Conservation (phyloP, 1,140 invertebrate species). For the Bombus balteatus region DNA sequence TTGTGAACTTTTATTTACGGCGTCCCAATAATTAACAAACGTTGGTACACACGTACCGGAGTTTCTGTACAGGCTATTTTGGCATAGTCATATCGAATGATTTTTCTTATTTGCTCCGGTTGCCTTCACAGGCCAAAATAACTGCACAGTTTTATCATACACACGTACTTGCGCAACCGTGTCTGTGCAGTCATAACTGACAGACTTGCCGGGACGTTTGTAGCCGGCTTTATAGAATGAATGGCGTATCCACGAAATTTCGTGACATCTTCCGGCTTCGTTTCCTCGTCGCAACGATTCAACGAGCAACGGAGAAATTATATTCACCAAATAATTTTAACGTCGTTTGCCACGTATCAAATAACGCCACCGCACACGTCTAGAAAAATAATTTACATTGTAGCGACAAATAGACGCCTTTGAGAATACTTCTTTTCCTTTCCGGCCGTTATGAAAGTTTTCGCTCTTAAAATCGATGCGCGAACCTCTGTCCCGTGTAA, state of each 20-base stretch:
- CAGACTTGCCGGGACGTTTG: neutral
- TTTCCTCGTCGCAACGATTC: too few relatives aligned
- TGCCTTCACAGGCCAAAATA: neutral
- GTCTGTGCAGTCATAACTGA: neutral
- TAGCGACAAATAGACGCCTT: neutral
- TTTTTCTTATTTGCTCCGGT: constrained; percentile 1
- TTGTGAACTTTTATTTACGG: too few relatives aligned
- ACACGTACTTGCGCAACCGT: neutral
- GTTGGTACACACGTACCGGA: too few relatives aligned
- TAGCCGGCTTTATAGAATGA: too few relatives aligned
- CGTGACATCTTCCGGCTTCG: neutral
- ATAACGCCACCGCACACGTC: too few relatives aligned
- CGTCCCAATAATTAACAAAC: too few relatives aligned
- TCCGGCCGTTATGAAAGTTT: constrained; percentile 15
- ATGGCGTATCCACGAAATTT: neutral
- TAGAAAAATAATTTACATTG: constrained; percentile 28
- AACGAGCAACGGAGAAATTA: neutral
- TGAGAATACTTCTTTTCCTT: neutral
- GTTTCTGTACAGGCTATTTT: too few relatives aligned
- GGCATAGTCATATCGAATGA: neutral
- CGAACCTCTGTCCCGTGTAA: constrained; percentile 6
- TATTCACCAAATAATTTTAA: neutral
- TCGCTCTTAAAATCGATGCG: neutral
- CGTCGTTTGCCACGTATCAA: neutral
- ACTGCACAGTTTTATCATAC: neutral